These are phyloP conservation scores for Cebidichthys violaceus DNA, from an alignment of 2,113 vertebrate genomes.

Conservation along the genomic window DNA sequence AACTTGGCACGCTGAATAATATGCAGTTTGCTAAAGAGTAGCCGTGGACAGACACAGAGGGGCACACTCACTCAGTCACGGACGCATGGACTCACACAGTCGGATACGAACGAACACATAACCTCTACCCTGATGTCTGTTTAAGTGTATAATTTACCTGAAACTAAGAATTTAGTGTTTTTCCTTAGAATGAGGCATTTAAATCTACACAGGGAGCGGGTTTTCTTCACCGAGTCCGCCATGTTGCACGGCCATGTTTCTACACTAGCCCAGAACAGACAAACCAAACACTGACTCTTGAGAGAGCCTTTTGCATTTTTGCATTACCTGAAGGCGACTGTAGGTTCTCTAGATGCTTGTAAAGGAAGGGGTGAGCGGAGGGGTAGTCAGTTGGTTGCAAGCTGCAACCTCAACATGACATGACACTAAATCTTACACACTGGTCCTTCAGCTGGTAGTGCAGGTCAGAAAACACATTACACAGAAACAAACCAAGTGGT, in stretches of 20 bases:
- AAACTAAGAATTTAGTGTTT: neutral
- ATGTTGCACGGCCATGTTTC: neutral
- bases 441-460: neutral
- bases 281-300: neutral
- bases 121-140: neutral
- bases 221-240: neutral
- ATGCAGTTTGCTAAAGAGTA: neutral
- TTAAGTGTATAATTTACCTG: neutral
- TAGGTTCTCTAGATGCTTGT: neutral
- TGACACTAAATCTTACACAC: neutral
- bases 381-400: neutral
- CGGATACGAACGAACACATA: neutral
- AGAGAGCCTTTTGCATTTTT: neutral
- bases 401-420: neutral
- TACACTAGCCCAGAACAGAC: neutral
- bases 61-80: neutral
- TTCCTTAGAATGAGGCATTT: neutral
- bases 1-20: neutral
- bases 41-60: neutral
- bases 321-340: too few relatives aligned
- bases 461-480: constrained; percentile 14
- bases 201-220: neutral
- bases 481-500: neutral
- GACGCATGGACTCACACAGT: too few relatives aligned
- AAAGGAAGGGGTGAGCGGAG: too few relatives aligned